Percentiles rank a stretch among this genome's conserved stretches.
Conservation (phyloP, 2,113 vertebrate genomes). For the Podilymbus podiceps region DNA sequence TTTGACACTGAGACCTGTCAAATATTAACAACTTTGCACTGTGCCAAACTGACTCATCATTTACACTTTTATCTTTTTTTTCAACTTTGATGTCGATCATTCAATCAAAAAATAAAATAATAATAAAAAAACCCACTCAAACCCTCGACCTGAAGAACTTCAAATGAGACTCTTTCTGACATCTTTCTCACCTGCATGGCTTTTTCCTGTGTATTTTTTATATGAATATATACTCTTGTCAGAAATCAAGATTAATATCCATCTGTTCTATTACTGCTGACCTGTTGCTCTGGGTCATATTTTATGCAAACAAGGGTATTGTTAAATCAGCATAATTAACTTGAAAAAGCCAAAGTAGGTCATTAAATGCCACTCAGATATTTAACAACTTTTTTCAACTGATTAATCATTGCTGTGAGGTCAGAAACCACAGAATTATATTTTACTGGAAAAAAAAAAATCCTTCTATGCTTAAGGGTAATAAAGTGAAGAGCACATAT, state of each 20-base stretch:
- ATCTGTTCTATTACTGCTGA: conserved; percentile 26
- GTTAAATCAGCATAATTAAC: conserved; percentile 55
- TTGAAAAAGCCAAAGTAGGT: conserved; percentile 31
- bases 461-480: neutral
- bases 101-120: conserved; percentile 67
- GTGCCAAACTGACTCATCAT: conserved; percentile 72
- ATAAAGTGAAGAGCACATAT: neutral
- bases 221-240: neutral
- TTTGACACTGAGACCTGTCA: conserved; percentile 91
- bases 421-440: neutral
- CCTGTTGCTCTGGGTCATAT: conserved; percentile 38
- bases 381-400: conserved; percentile 13
- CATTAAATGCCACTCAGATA: conserved; percentile 33
- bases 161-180: conserved; percentile 6
- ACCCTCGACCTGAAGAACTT: neutral
- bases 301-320: conserved; percentile 49
- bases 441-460: neutral
- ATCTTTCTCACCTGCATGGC: neutral
- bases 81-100: conserved; percentile 68
- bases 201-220: neutral
- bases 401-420: conserved; percentile 17
- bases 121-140: neutral
- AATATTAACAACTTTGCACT: conserved; percentile 77
- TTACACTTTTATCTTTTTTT: conserved; percentile 68
- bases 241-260: conserved; percentile 42